phyloP scores from a whole-genome alignment of 1,140 invertebrate species.

The Dendroctonus valens region DNA sequence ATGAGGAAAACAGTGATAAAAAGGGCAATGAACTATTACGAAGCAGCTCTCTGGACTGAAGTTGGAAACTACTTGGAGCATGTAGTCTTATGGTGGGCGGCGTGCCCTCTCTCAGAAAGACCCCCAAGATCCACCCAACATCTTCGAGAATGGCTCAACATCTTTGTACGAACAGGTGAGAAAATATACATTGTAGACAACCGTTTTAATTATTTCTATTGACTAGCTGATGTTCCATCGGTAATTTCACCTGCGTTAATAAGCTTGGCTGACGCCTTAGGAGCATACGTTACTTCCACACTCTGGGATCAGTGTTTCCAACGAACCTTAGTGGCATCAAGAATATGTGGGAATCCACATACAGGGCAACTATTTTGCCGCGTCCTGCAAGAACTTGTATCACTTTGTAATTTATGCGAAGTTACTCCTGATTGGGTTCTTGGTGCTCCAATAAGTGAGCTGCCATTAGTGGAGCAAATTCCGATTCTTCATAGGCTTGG shows the following conservation, averaged over 20 bases:
- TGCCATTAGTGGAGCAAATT: slow-evolving; percentile 77
- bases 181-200: not conserved
- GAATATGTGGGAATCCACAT: slow-evolving; percentile 35
- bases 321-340: slow-evolving; percentile 51
- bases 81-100: slow-evolving; percentile 76
- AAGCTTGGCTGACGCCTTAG: slow-evolving; percentile 71
- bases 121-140: slow-evolving; percentile 67
- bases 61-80: slow-evolving; percentile 73
- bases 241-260: slow-evolving; percentile 65
- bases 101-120: slow-evolving; percentile 63
- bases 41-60: slow-evolving; percentile 67
- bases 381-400: slow-evolving; percentile 62
- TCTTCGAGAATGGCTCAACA: slow-evolving; percentile 63
- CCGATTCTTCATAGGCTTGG: slow-evolving; percentile 72
- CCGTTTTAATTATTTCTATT: not conserved
- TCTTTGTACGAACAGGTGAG: slow-evolving; percentile 61
- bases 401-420: slow-evolving; percentile 66
- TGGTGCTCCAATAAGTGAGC: slow-evolving; percentile 64
- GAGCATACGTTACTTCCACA: slow-evolving; percentile 69
- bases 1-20: slow-evolving; percentile 53
- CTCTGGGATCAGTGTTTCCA: slow-evolving; percentile 75
- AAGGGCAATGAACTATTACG: slow-evolving; percentile 58
- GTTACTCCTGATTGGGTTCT: slow-evolving; percentile 64
- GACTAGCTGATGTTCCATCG: slow-evolving; percentile 59
- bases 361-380: slow-evolving; percentile 62